phyloP scores from a whole-genome alignment of 2,113 vertebrate genomes.

The Tyrannus savana region DNA sequence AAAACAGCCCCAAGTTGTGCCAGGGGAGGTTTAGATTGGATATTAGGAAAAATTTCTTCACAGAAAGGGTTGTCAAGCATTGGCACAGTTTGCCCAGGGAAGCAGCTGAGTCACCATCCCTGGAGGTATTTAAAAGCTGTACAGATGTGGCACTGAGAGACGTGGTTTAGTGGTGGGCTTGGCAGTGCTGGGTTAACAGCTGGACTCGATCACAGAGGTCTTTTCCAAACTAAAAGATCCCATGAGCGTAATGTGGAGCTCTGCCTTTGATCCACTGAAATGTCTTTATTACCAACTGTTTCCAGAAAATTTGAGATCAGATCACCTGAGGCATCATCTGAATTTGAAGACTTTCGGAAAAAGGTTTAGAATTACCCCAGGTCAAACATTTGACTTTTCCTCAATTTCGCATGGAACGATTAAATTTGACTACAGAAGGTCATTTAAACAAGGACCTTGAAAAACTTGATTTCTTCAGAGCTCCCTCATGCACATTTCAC shows the following conservation, averaged over 20 bases:
- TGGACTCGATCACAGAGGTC: neutral
- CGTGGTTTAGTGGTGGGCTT: neutral
- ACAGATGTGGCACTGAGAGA: neutral
- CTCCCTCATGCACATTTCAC: neutral
- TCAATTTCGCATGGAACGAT: neutral
- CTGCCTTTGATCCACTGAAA: neutral
- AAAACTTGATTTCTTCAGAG: neutral
- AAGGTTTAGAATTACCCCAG: neutral
- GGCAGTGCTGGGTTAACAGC: neutral
- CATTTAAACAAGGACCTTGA: neutral
- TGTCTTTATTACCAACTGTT: neutral
- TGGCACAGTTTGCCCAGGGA: neutral
- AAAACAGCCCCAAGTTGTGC: neutral
- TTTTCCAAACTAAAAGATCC: neutral
- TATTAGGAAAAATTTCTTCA: neutral
- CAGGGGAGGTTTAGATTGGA: neutral
- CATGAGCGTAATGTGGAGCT: neutral
- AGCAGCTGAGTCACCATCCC: neutral
- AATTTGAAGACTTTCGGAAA: neutral
- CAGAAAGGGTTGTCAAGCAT: neutral
- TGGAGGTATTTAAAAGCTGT: neutral
- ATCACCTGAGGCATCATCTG: neutral
- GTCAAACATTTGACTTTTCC: neutral
- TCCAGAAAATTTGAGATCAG: neutral
- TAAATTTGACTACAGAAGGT: neutral